Base-by-base conservation (phyloP, 1,140 invertebrate species). In the Euborellia annulipes region DNA sequence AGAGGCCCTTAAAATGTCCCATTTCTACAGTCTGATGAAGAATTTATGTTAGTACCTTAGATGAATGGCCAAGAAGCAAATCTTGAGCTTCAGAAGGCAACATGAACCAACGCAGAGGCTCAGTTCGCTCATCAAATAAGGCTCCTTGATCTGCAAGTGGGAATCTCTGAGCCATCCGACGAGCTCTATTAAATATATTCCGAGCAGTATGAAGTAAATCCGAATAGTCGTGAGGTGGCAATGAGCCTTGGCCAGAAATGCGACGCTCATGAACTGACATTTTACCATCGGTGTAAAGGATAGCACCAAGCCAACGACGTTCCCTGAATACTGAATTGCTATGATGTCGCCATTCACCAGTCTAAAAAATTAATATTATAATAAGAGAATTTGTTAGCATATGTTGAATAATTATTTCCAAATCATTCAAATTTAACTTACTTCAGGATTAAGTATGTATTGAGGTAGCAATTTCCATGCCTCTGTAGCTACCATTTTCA, bases 381-480 rank as follows among this genome's bases (percentile, higher is more conserved):
- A 27, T 4, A 27, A 27, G 23, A 27, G 11, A 27, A 27, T 4
- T 27, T 27, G 4, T 27, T 27, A n/a, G n/a, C n/a, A n/a, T n/a
- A n/a, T n/a, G n/a, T n/a, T n/a, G n/a, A n/a, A n/a, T n/a, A 27
- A 27, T 27, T 27, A 6, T 27, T 27, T 27, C 11, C 4, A 11
- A 27, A 27, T 4, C 11, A 27, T 27, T 27, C 23, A 27, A 27
- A 27, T 27, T 6, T 27, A 27, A 27, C 23, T 27, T 27, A 27
- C 23, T 27, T 90, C 79, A 3, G 81, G 73, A 61, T 91, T 87
- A 9, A 88, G 69, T 6, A 76, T 71, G 57, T 93, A 93, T 55
- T 89, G 82, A 0, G 88, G 88, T 36, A 95, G 59, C 22, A 93
- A 70, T 56, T 87, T 87, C 84, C 87, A 92, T 0, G 83, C 86